Base-by-base conservation (phyloP, 37 sponge, comb jelly and placozoan genomes). In the Halichondria panicea region DNA sequence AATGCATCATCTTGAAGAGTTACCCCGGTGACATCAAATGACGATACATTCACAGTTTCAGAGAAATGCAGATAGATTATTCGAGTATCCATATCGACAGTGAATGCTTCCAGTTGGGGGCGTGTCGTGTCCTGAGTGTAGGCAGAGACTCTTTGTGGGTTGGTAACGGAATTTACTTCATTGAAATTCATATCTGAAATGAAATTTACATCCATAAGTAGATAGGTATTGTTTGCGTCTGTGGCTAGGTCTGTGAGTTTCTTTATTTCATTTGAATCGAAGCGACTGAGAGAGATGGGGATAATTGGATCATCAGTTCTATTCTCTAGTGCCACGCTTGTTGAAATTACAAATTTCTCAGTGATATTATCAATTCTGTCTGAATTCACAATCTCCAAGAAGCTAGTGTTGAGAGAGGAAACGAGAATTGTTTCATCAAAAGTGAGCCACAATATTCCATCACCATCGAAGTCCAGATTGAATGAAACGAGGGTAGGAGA, bases 161-260 rank as follows among this genome's bases (percentile, higher is more conserved):
- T 4, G 43, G 8, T 19, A 0, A 81, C 71, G 11, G 64, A 45
- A 64, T 71, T 46, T 9, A 95, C 56, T 18, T 60, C 45, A 63
- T 91, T 91, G 36, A 43, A 72, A 25, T 68, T 75, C 96, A 95
- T 95, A 67, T 95, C 96, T 45, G 72, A 63, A 44, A 95, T 67
- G 39, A 87, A 72, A 22, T 61, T 32, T 34, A 52, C 78, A 31
- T 76, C 76, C 22, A 88, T 30, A 1, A 77, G 34, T 1, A 95
- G 66, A 78, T 71, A 91, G 3, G 92, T 91, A 52, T 88, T 55
- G 25, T 77, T 83, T 15, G 57, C 75, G 55, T 57, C 80, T 7
- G 92, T 88, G 37, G 87, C 86, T 43, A 91, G 57, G 32, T 72
- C 80, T n/a, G 79, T 84, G 28, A 95, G 65, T 66, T 70, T 78